Base-by-base conservation (phyloP, 2,113 vertebrate species). In the Cettia cetti region DNA sequence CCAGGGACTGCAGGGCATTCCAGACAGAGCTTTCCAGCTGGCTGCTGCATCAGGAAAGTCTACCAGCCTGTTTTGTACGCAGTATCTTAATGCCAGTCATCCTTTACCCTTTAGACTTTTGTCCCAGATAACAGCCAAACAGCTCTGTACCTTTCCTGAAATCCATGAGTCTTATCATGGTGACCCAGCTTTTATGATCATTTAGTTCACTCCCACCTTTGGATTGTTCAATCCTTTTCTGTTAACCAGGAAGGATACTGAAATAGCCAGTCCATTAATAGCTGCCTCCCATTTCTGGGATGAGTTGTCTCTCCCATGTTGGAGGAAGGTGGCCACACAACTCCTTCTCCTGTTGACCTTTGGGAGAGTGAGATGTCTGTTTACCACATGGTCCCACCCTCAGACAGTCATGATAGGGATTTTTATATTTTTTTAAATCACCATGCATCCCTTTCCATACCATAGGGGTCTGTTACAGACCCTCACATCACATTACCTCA, bases 101-200 rank as follows among this genome's bases (percentile, higher is more conserved):
- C 31, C 66, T 92, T 92, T 59, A 90, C 82, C 69, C 75, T 94
- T 80, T 68, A 90, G 82, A 95, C 83, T 94, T 92, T 70, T 81
- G 65, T 40, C 80, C 76, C 60, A 81, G 77, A 20, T 86, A 81
- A 75, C 54, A 83, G 30, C 54, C 47, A 9, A 53, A 21, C 24
- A 47, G 33, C 33, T 74, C 84, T 2, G 1, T 26, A 35, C 35
- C 37, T 50, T 89, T 90, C 60, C 89, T 9, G 18, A 94, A 92
- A 90, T 89, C 86, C 71, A 47, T 0, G 28, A 69, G 90, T 77
- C 59, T 75, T 94, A 96, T 92, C 42, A 0, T 35, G 35, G 56
- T 81, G 72, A 89, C 76, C 33, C 7, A 4, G 57, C 35, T 89
- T 81, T 81, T 83, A 54, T 64, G 76, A 75, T 89, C 92, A 45